A percentile compares a stretch with the other conserved stretches of the same genome.
Evolutionary conservation across 2,797 vertebrate species (phyloP).

Genomic region (Trichosurus vulpecula): DNA sequence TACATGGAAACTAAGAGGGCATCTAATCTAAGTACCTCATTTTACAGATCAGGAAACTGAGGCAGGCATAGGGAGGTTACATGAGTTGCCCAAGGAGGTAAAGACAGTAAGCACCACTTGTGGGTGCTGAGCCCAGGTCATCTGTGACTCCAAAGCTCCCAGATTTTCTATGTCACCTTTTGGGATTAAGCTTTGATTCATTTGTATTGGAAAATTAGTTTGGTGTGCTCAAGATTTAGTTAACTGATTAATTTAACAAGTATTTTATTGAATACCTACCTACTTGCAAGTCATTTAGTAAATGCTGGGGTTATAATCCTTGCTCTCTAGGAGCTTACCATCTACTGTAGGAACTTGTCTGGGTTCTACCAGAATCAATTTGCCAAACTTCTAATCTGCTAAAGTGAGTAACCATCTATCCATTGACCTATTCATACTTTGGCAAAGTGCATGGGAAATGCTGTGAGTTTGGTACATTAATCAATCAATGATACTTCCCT

Average conservation of each 20-base stretch:
- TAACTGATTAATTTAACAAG: background rate
- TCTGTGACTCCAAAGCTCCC: background rate
- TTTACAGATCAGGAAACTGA: conserved; percentile 3
- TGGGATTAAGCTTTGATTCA: background rate
- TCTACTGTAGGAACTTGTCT: background rate
- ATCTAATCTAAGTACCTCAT: conserved; percentile 36
- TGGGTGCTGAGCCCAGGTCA: background rate
- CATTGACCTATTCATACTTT: background rate
- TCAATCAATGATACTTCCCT: background rate
- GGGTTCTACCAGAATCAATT: background rate
- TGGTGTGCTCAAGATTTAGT: background rate
- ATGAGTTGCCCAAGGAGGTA: background rate
- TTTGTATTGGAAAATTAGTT: background rate
- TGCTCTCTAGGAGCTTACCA: background rate
- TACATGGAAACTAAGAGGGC: background rate
- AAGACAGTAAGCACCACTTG: background rate
- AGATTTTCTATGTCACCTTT: background rate
- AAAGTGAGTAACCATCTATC: background rate
- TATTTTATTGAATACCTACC: background rate
- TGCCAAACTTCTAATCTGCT: background rate
- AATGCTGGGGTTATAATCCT: background rate
- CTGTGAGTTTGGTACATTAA: background rate
- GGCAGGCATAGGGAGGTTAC: background rate
- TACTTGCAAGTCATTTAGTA: background rate
- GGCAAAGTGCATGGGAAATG: background rate